A percentile compares a stretch with the other conserved stretches of the same genome.
Evolutionary conservation across 2,888 invertebrate species (phyloP).

Genomic region (Iphiclides podalirius): DNA sequence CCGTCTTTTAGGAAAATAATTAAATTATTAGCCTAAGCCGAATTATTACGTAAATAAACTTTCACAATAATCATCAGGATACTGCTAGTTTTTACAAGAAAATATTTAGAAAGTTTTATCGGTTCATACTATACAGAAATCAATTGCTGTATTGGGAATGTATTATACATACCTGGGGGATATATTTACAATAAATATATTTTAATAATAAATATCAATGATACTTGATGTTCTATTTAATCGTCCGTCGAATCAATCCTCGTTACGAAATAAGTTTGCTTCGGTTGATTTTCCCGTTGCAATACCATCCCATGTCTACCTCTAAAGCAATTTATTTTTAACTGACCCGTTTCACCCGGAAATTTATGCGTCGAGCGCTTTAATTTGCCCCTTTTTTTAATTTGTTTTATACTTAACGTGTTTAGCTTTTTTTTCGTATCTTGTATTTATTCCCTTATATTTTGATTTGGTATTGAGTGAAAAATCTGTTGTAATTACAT

Average conservation of each 20-base stretch:
- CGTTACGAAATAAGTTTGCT: conserved; percentile 1
- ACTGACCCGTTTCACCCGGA: conserved; percentile 23
- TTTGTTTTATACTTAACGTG: conserved; percentile 4
- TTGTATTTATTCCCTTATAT: too few species aligned
- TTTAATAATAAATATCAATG: too few species aligned
- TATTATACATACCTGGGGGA: too few species aligned
- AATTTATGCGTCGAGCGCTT: conserved; percentile 19
- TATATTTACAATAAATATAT: too few species aligned
- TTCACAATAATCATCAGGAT: too few species aligned
- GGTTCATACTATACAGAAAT: too few species aligned
- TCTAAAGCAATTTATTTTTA: conserved; percentile 18
- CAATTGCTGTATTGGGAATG: too few species aligned
- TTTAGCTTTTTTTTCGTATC: conserved; percentile 1
- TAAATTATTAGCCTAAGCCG: too few species aligned
- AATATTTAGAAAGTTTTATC: too few species aligned
- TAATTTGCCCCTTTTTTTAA: conserved; percentile 13
- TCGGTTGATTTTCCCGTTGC: conserved; percentile 5
- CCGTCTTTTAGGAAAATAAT: too few species aligned
- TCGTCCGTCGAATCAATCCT: not conserved
- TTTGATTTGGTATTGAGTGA: not conserved
- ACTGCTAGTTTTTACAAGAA: too few species aligned
- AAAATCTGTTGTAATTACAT: not conserved
- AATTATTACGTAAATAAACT: too few species aligned
- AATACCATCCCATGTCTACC: conserved; percentile 15
- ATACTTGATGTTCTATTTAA: not conserved